Evolutionary conservation across 2,888 invertebrate genomes (phyloP).

Genomic region (Oxyteleia sp.): DNA sequence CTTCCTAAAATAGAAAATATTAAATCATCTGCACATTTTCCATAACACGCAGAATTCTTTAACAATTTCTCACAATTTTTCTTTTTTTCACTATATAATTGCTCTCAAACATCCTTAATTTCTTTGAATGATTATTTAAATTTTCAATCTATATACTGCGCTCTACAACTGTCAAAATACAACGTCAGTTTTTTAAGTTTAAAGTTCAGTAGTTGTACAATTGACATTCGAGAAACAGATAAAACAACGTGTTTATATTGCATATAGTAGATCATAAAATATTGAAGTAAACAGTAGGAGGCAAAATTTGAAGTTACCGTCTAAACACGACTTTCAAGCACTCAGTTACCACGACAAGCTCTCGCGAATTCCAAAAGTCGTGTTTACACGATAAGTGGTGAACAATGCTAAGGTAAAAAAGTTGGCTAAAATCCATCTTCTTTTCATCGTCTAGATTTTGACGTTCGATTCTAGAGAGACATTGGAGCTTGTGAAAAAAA

Average conservation of each 20-base stretch:
- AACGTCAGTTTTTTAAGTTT: constrained; percentile 65
- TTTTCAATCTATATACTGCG: too few relatives aligned
- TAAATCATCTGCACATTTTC: too few relatives aligned
- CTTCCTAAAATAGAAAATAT: too few relatives aligned
- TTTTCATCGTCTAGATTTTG: constrained; percentile 60
- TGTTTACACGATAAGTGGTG: constrained; percentile 4
- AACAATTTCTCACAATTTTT: too few relatives aligned
- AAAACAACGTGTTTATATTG: constrained; percentile 33
- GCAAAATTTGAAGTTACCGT: constrained; percentile 6
- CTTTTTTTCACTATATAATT: too few relatives aligned
- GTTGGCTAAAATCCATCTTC: constrained; percentile 52
- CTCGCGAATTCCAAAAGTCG: constrained; percentile 4
- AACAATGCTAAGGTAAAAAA: constrained; percentile 43
- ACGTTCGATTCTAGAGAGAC: constrained; percentile 59
- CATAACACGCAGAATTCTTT: too few relatives aligned
- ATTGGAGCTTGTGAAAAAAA: constrained; percentile 53
- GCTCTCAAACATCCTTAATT: too few relatives aligned
- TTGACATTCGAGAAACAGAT: constrained; percentile 33
- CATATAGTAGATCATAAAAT: constrained; percentile 30
- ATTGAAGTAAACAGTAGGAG: constrained; percentile 41
- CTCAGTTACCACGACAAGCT: not conserved
- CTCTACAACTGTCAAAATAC: constrained; percentile 46
- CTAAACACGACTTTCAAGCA: constrained; percentile 7
- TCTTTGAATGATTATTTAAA: too few relatives aligned
- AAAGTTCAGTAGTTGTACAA: constrained; percentile 43